Base-by-base conservation (phyloP, 2,888 invertebrate species). In the Eugnorisma glareosa region DNA sequence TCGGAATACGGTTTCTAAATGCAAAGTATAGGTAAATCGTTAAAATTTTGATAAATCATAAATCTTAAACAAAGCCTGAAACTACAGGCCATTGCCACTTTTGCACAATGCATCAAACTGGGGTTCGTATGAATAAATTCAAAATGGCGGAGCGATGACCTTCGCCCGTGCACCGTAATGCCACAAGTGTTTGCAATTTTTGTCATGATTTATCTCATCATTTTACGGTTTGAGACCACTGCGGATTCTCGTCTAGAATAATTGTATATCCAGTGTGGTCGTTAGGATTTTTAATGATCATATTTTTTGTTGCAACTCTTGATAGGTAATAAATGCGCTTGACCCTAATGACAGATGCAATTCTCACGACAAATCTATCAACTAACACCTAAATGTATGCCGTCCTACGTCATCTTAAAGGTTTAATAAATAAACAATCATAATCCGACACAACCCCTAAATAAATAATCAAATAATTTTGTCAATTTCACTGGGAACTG, bases 141-240 rank as follows among this genome's bases (percentile, higher is more conserved):
- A 88, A 85, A 85, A 81, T 83, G 80, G 75, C 67, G 67, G 90
- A 67, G 43, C 90, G 81, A 86, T 87, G 89, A 90, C 85, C 90
- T 86, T 82, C 79, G 77, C 67, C 84, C 82, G 82, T 89, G 89
- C 85, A 89, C 77, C 77, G 75, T 75, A 76, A 77, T 82, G 79
- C 75, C 80, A 31, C 84, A 87, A 84, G 79, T 82, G 86, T 87
- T 86, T 85, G 83, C 72, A 74, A 87, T 88, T 80, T 86, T 86
- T 81, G 84, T 76, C 75, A 80, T 83, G 73, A 82, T 84, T 88
- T 82, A 88, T 88, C 87, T 81, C 73, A 82, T 85, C 35, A 82
- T 82, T 82, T 84, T 77, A 88, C 84, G 88, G 82, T 83, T 80
- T 45, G 73, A 77, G 75, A 77, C 67, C 81, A 59, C 67, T 83